Base-by-base conservation (phyloP, 2,113 vertebrate species). In the Poeciliopsis occidentalis region DNA sequence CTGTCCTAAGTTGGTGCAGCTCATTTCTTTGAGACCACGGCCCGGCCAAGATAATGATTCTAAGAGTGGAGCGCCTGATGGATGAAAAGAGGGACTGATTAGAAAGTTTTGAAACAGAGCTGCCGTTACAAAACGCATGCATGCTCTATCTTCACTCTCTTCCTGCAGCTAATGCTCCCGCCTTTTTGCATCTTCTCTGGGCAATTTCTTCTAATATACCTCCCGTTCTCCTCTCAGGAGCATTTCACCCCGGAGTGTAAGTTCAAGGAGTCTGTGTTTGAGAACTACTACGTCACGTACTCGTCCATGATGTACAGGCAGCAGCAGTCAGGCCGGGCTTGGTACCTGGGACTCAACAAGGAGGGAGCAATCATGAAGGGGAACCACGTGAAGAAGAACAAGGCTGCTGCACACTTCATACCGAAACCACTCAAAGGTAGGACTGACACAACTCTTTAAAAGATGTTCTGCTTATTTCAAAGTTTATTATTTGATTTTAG, bases 221-320 rank as follows among this genome's bases (percentile, higher is more conserved):
- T 80, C 74, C 27, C 60, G 2, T 19, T 73, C 60, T 27, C 31
- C 64, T 54, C 78, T n/a, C 81, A 99, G 98, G 97, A 99, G 88
- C 97, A 98, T 93, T 99, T 99, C 88, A 99, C 98, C 61, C 97
- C 97, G 0, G 98, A 99, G 94, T 99, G 98, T 93, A 98, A 98
- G 94, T 99, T 99, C 94, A 99, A 99, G 95, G 98, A 99, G 94
- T 99, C 98, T 0, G 97, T 99, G 85, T 99, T 99, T 93, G 97
- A 99, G 94, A 99, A 99, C 94, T 99, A 99, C 92, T 99, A 99
- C 0, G 98, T 99, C 91, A 99, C 97, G 0, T 99, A 99, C 88
- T 99, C 98, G 8, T 99, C 97, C 73, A 99, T 98, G 97, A 93
- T 98, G 89, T 99, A 99, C 94, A 96, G 97, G 89, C 98, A 99